These are phyloP conservation scores for Sclerodermus sp. DNA, from an alignment of 2,888 invertebrate genomes.

Conservation along the genomic window DNA sequence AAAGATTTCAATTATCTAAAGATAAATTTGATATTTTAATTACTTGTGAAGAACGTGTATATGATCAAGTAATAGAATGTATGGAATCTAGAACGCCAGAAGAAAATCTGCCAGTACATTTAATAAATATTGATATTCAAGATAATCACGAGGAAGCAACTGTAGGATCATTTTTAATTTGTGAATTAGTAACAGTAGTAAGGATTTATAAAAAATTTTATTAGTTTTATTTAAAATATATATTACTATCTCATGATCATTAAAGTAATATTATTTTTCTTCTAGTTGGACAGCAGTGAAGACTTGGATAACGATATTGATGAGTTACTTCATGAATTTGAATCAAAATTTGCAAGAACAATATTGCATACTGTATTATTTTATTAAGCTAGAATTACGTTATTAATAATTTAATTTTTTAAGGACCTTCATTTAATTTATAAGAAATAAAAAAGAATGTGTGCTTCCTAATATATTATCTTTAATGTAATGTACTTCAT, in stretches of 20 bases:
- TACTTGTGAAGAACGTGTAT: slow-evolving; percentile 97
- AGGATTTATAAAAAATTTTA: slow-evolving; percentile 30
- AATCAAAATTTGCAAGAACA: slow-evolving; percentile 80
- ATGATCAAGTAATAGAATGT: slow-evolving; percentile 96
- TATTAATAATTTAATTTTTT: neutral
- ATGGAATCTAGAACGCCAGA: slow-evolving; percentile 80
- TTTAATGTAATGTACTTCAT: no score
- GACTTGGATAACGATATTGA: slow-evolving; percentile 98
- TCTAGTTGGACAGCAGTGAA: slow-evolving; percentile 81
- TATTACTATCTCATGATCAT: neutral
- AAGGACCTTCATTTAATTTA: slow-evolving; percentile 20
- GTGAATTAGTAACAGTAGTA: slow-evolving; percentile 91
- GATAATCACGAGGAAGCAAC: slow-evolving; percentile 99
- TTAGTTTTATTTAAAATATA: slow-evolving; percentile 9
- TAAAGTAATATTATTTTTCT: slow-evolving; percentile 7
- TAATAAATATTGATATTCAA: slow-evolving; percentile 97
- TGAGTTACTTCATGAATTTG: slow-evolving; percentile 92
- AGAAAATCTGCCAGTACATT: slow-evolving; percentile 87
- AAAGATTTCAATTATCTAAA: slow-evolving; percentile 86
- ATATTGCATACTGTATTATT: slow-evolving; percentile 93
- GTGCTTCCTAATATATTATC: neutral
- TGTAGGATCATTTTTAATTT: slow-evolving; percentile 96
- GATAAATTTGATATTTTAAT: slow-evolving; percentile 95
- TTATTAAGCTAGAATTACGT: no score
- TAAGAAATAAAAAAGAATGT: slow-evolving; percentile 12